Conservation (phyloP, 2,113 vertebrate genomes). For the Columba janthina region DNA sequence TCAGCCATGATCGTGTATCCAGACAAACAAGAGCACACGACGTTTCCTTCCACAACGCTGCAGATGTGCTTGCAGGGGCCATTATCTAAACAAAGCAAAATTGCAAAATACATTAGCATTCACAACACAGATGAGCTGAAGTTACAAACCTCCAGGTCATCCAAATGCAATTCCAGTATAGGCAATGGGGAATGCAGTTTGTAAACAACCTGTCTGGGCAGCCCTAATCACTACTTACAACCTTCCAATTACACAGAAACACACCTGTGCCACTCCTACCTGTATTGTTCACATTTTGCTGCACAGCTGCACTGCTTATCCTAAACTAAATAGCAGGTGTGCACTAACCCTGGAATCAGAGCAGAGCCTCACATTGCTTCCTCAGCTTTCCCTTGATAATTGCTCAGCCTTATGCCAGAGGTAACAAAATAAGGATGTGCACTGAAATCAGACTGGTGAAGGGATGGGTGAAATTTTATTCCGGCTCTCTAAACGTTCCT, state of each 20-base stretch:
- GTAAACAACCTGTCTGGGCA: background rate
- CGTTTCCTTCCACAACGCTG: conserved; percentile 43
- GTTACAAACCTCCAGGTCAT: background rate
- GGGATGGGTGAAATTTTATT: background rate
- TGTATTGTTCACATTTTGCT: background rate
- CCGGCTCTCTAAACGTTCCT: background rate
- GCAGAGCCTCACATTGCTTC: background rate
- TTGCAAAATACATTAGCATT: background rate
- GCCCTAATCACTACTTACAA: background rate
- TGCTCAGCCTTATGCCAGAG: background rate
- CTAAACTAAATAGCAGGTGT: background rate
- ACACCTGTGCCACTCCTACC: background rate
- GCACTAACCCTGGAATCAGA: background rate
- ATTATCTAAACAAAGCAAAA: conserved; percentile 70
- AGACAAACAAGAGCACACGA: conserved; percentile 85
- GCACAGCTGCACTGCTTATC: background rate
- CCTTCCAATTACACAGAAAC: background rate
- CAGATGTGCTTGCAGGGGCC: conserved; percentile 87
- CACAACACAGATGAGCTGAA: background rate
- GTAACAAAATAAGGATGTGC: background rate
- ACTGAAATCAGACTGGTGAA: background rate
- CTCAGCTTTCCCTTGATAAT: background rate
- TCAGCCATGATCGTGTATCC: conserved; percentile 86
- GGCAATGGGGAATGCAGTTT: background rate
- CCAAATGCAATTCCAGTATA: background rate